Evolutionary conservation across 2,888 invertebrate genomes (phyloP).

Genomic region (Lepidocyrtinus sp.): DNA sequence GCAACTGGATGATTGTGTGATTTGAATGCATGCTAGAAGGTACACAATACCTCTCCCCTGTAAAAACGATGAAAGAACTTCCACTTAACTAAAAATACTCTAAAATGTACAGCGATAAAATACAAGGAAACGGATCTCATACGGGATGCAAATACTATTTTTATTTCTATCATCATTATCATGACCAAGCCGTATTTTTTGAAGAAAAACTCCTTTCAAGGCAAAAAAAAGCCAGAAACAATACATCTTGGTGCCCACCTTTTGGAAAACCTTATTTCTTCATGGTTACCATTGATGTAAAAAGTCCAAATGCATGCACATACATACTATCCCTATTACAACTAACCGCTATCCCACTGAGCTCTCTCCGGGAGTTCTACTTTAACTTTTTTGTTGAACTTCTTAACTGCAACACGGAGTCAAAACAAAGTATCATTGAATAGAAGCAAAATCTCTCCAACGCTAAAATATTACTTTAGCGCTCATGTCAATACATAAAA

Average conservation of each 20-base stretch:
- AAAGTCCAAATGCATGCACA: not conserved
- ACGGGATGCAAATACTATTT: not conserved
- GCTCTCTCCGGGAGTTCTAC: conserved; percentile 23
- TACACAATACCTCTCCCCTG: not conserved
- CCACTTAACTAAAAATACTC: not conserved
- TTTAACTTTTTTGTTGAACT: conserved; percentile 32
- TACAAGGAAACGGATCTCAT: not conserved
- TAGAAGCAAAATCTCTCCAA: not conserved
- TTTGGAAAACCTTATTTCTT: too few species aligned
- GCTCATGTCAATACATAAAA: too few species aligned
- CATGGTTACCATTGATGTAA: too few species aligned
- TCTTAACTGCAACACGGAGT: conserved; percentile 1
- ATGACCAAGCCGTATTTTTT: not conserved
- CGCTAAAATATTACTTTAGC: not conserved
- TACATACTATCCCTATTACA: not conserved
- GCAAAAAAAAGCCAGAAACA: not conserved
- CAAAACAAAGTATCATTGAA: conserved; percentile 5
- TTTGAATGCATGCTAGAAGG: conserved; percentile 8
- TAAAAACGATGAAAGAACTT: not conserved
- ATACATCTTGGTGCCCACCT: too few species aligned
- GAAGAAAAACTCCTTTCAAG: not conserved
- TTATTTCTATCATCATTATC: too few species aligned
- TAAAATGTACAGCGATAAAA: not conserved
- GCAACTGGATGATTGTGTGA: conserved; percentile 2
- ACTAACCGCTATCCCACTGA: conserved; percentile 18